Percentiles rank a stretch among this genome's conserved stretches.
Conservation (phyloP, 2,888 invertebrate species). For the Unio delphinus region DNA sequence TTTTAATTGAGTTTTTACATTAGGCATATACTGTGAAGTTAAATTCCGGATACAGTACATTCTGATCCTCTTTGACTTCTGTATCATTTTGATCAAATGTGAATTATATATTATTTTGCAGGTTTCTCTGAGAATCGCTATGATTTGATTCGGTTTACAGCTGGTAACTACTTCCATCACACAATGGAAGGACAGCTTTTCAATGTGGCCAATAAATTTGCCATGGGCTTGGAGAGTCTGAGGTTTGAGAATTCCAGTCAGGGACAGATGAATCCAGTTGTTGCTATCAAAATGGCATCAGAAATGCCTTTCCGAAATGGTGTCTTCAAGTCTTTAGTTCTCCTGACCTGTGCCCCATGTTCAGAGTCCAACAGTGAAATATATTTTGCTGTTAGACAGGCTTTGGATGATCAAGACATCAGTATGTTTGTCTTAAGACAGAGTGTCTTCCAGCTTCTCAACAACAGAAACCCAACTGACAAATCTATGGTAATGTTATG, state of each 20-base stretch:
- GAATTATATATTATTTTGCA: constrained; percentile 14
- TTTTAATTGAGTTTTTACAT: no score
- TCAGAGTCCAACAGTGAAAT: constrained; percentile 76
- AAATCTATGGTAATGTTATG: constrained; percentile 77
- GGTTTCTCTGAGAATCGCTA: constrained; percentile 77
- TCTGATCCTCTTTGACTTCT: neutral
- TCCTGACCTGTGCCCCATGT: constrained; percentile 75
- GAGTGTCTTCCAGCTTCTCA: constrained; percentile 39
- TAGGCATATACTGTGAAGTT: no score
- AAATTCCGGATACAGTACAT: neutral
- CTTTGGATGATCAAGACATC: constrained; percentile 41
- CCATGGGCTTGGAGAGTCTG: constrained; percentile 51
- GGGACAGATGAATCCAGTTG: constrained; percentile 61
- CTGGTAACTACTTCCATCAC: constrained; percentile 82
- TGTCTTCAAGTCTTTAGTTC: constrained; percentile 85
- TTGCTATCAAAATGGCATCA: constrained; percentile 78
- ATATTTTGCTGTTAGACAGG: constrained; percentile 19
- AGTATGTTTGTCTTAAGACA: constrained; percentile 54
- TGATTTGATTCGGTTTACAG: constrained; percentile 82
- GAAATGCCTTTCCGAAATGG: constrained; percentile 86
- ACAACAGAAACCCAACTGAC: constrained; percentile 70
- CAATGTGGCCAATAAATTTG: constrained; percentile 49
- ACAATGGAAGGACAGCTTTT: constrained; percentile 73
- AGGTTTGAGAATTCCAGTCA: constrained; percentile 32
- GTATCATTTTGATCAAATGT: neutral